These are phyloP conservation scores for Carettochelys insculpta DNA, from an alignment of 2,113 vertebrate species.

Conservation along the genomic window DNA sequence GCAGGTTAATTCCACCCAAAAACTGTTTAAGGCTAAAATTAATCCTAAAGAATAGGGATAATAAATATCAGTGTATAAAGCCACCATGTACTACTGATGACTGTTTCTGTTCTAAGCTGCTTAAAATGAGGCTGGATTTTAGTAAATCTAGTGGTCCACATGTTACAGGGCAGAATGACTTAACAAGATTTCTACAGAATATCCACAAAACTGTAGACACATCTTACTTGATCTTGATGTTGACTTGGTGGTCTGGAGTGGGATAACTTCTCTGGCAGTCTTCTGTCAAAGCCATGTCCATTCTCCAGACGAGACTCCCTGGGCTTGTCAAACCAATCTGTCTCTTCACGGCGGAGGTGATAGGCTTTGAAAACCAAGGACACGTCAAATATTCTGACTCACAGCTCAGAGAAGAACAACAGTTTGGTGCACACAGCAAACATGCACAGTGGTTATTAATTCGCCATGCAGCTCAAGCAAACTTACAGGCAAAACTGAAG, in stretches of 20 bases:
- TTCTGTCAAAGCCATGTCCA: conserved; percentile 86
- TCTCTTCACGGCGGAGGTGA: conserved; percentile 96
- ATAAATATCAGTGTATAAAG: background rate
- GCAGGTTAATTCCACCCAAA: background rate
- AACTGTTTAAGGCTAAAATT: background rate
- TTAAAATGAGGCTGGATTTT: background rate
- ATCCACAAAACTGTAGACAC: conserved; percentile 21
- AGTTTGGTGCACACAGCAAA: conserved; percentile 62
- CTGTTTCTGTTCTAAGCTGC: background rate
- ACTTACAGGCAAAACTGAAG: conserved; percentile 48
- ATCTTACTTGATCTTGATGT: conserved; percentile 83
- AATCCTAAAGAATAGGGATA: background rate
- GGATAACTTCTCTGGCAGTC: conserved; percentile 84
- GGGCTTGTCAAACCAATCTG: conserved; percentile 99
- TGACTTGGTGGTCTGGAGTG: conserved; percentile 77
- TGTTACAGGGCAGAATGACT: rapidly evolving
- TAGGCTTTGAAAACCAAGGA: conserved; percentile 90
- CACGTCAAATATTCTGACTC: conserved; percentile 74
- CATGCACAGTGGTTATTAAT: conserved; percentile 70
- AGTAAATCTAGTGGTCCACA: background rate
- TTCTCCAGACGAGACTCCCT: conserved; percentile 87
- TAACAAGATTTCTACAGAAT: background rate
- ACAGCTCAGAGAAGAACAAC: conserved; percentile 57
- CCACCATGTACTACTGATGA: background rate
- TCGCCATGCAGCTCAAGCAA: conserved; percentile 75